Percentiles rank a stretch among this genome's conserved stretches.
Evolutionary conservation across 2,113 vertebrate genomes (phyloP).

Genomic region (Cacatua alba): DNA sequence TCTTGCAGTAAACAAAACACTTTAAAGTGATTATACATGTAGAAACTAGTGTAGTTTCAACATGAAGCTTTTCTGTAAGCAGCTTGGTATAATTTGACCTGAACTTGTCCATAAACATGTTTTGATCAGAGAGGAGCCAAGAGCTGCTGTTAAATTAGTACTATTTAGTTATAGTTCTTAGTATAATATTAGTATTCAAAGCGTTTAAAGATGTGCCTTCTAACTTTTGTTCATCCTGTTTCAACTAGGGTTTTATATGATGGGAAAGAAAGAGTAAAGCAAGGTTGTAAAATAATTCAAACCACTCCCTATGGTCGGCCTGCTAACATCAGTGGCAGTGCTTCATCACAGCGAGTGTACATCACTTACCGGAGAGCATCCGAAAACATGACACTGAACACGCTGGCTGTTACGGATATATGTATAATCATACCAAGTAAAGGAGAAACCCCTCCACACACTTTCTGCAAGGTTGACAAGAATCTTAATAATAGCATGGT

Average conservation of each 20-base stretch:
- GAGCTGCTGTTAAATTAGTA: not conserved
- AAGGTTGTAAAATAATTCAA: slow-evolving; percentile 95
- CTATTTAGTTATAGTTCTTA: not conserved
- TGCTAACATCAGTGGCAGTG: slow-evolving; percentile 90
- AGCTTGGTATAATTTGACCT: not conserved
- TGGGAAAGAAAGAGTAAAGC: slow-evolving; percentile 95
- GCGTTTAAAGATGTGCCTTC: not conserved
- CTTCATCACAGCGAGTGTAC: slow-evolving; percentile 93
- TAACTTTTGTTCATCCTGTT: not conserved
- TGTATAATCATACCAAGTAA: slow-evolving; percentile 96
- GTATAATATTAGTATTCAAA: not conserved
- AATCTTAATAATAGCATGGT: slow-evolving; percentile 98
- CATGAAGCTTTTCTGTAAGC: not conserved
- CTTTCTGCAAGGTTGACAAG: slow-evolving; percentile 98
- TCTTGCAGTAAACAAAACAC: not conserved
- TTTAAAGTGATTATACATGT: not conserved
- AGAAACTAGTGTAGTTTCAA: not conserved
- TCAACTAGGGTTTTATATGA: slow-evolving; percentile 89
- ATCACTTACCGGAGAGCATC: slow-evolving; percentile 93
- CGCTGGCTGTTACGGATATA: slow-evolving; percentile 93
- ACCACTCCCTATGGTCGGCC: slow-evolving; percentile 90
- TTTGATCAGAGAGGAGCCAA: not conserved
- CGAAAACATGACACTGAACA: slow-evolving; percentile 89
- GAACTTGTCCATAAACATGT: not conserved
- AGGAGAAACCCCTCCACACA: slow-evolving; percentile 94